Percentiles rank a stretch among this genome's conserved stretches.
phyloP scores from a whole-genome alignment of 2,888 invertebrate species.

The Geophilus truncorum region DNA sequence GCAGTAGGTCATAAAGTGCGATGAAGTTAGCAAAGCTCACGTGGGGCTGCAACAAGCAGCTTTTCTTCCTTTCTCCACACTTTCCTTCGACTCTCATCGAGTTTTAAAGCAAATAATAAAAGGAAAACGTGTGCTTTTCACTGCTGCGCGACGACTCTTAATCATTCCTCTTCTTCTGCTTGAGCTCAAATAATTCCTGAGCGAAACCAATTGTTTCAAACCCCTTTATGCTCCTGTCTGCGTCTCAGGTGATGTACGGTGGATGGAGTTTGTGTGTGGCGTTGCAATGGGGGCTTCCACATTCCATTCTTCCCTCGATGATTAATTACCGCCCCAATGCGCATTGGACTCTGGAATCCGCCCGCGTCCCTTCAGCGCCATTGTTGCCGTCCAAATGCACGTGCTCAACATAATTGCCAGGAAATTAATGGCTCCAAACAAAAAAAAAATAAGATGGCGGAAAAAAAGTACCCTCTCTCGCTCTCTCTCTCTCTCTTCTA shows the following conservation, averaged over 20 bases:
- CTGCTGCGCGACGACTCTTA: neutral
- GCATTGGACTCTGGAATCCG: slow-evolving; percentile 20
- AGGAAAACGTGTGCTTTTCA: neutral
- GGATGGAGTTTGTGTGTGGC: neutral
- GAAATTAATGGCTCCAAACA: slow-evolving; percentile 16
- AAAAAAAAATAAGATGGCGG: neutral
- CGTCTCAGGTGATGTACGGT: slow-evolving; percentile 2
- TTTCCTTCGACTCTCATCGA: neutral
- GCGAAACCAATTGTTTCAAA: slow-evolving; percentile 1
- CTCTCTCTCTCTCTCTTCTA: no score
- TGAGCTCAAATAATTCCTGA: neutral
- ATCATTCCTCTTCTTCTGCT: neutral
- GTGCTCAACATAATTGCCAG: slow-evolving; percentile 16
- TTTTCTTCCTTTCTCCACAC: no score
- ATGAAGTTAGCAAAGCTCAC: slow-evolving; percentile 1
- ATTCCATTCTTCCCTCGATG: slow-evolving; percentile 20
- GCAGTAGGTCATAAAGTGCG: slow-evolving; percentile 26
- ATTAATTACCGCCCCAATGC: slow-evolving; percentile 15
- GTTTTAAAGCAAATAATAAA: neutral
- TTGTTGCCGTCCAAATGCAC: slow-evolving; percentile 5
- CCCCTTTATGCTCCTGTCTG: neutral
- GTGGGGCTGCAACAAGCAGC: neutral
- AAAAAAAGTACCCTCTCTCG: neutral
- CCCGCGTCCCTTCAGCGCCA: slow-evolving; percentile 12
- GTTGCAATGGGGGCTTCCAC: slow-evolving; percentile 16